A percentile compares a stretch with the other conserved stretches of the same genome.
These are phyloP conservation scores for Ophion costatus DNA, from an alignment of 2,888 invertebrate species.

Conservation along the genomic window DNA sequence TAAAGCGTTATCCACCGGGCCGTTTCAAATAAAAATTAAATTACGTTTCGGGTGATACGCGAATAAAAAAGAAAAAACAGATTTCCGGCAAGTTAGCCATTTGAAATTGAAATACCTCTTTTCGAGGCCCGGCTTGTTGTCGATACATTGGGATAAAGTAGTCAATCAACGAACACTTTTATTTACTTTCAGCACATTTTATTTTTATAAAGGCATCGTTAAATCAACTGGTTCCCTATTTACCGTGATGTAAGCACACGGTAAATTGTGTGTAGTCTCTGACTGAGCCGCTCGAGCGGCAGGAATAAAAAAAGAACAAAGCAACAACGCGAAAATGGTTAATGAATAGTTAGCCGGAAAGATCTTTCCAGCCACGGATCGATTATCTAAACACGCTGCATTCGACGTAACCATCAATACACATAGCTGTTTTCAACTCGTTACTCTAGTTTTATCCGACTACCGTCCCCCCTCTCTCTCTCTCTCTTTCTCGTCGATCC, in stretches of 20 bases:
- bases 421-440: constrained; percentile 11
- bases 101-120: not conserved
- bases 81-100: not conserved
- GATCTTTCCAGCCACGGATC: not conserved
- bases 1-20: not conserved
- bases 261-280: not conserved
- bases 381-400: not conserved
- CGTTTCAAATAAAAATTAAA: not conserved
- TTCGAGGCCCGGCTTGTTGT: not conserved
- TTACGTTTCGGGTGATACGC: not conserved
- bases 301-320: not conserved
- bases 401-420: constrained; percentile 13
- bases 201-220: not conserved
- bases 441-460: constrained; percentile 29
- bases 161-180: not conserved
- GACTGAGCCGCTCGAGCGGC: not conserved
- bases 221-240: not conserved
- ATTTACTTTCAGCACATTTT: not conserved
- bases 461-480: too few species aligned
- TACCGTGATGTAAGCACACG: not conserved
- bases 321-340: constrained; percentile 1
- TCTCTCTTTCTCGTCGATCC: constrained; percentile 3
- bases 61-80: not conserved
- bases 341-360: constrained; percentile 22
- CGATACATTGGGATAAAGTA: not conserved